Evolutionary conservation across 2,113 vertebrate genomes (phyloP).

Genomic region (Psephotus haematonotus): DNA sequence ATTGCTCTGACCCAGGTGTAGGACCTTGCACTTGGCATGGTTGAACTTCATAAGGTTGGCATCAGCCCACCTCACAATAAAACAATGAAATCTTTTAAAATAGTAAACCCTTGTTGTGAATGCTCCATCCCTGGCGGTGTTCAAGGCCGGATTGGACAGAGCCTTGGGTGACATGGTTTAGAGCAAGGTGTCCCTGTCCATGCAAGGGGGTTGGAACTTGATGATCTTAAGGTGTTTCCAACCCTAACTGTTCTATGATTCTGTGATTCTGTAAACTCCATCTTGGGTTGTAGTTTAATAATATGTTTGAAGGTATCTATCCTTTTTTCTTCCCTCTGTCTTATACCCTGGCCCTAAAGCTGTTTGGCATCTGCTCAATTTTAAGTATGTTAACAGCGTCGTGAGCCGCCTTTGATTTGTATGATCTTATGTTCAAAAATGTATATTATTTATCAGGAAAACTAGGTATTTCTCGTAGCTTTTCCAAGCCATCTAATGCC

Average conservation of each 20-base stretch:
- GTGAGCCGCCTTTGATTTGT: not conserved
- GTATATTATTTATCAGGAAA: not conserved
- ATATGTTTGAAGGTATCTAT: not conserved
- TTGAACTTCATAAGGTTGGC: too few species aligned
- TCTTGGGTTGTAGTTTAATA: not conserved
- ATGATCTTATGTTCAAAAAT: not conserved
- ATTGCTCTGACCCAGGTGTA: too few species aligned
- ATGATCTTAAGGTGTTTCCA: not conserved
- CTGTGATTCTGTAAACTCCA: not conserved
- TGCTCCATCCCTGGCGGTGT: not conserved
- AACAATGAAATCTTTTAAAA: not conserved
- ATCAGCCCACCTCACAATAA: too few species aligned
- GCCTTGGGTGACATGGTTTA: not conserved
- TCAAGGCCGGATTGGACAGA: not conserved
- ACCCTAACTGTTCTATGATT: not conserved
- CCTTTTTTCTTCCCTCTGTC: not conserved
- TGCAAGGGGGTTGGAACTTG: not conserved
- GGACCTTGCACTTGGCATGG: too few species aligned
- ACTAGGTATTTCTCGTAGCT: not conserved
- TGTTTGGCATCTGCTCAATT: not conserved
- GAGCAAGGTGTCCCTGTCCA: not conserved
- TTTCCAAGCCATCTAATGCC: not conserved
- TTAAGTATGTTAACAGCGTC: not conserved
- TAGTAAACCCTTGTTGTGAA: not conserved
- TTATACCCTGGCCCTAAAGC: not conserved